A percentile compares a stretch with the other conserved stretches of the same genome.
Evolutionary conservation across 2,797 vertebrate genomes (phyloP).

Genomic region (Rhynchotus rufescens): DNA sequence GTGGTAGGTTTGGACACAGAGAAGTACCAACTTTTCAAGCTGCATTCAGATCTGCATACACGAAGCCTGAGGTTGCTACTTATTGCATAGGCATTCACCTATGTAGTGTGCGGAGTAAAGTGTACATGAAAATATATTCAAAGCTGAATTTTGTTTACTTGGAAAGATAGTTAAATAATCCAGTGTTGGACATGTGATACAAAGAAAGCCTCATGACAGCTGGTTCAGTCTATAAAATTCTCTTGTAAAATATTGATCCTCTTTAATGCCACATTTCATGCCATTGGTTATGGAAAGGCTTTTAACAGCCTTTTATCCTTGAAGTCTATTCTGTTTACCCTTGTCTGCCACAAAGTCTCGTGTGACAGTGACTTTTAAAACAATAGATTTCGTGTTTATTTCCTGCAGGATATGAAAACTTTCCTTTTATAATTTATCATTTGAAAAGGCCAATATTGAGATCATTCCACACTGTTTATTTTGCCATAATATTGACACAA

Average conservation of each 20-base stretch:
- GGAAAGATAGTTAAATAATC: neutral
- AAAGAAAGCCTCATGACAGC: neutral
- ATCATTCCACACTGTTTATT: slow-evolving; percentile 42
- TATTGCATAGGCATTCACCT: neutral
- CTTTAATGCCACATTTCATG: slow-evolving; percentile 10
- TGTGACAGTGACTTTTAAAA: slow-evolving; percentile 27
- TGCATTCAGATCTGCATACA: neutral
- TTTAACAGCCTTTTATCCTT: slow-evolving; percentile 44
- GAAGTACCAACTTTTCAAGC: neutral
- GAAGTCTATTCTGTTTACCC: neutral
- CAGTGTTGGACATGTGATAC: neutral
- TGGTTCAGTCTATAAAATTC: neutral
- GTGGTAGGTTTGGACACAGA: neutral
- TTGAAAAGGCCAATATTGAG: slow-evolving; percentile 43
- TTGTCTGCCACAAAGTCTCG: neutral
- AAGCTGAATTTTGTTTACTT: neutral
- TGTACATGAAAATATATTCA: neutral
- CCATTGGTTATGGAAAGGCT: slow-evolving; percentile 5
- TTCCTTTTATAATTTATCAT: slow-evolving; percentile 47
- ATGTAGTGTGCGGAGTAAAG: neutral
- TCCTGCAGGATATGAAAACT: slow-evolving; percentile 54
- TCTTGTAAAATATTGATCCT: slow-evolving; percentile 31
- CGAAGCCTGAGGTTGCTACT: neutral
- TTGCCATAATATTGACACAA: neutral
- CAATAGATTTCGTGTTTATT: slow-evolving; percentile 37